These are phyloP conservation scores for Candidula unifasciata DNA, from an alignment of 2,888 invertebrate genomes.

Conservation along the genomic window DNA sequence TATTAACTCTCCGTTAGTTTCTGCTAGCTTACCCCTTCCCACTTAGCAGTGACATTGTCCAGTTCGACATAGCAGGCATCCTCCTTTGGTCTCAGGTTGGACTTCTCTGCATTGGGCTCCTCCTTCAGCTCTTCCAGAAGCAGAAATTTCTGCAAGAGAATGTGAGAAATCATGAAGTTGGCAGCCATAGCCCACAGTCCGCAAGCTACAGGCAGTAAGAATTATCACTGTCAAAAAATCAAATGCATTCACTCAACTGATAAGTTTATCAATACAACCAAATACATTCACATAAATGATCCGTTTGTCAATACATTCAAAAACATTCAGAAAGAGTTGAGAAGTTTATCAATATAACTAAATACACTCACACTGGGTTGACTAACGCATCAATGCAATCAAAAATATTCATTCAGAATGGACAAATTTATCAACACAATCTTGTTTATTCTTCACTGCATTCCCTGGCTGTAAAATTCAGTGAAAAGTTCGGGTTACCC, in stretches of 20 bases:
- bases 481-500: no score
- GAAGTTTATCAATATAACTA: no score
- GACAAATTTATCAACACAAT: no score
- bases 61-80: conserved; percentile 63
- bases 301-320: no score
- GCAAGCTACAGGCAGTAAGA: neutral
- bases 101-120: conserved; percentile 21
- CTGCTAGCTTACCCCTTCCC: conserved; percentile 70
- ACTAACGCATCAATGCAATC: no score
- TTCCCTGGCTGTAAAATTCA: no score
- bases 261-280: neutral
- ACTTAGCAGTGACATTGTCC: conserved; percentile 69
- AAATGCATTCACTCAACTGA: neutral
- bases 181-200: neutral
- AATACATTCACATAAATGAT: neutral
- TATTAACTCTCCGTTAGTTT: neutral
- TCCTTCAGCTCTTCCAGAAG: conserved; percentile 76
- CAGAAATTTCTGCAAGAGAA: conserved; percentile 74
- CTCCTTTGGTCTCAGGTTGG: conserved; percentile 34
- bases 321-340: no score
- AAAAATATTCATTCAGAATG: no score
- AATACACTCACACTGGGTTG: no score
- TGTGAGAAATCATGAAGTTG: neutral
- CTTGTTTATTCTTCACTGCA: no score
- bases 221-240: neutral